phyloP scores from a whole-genome alignment of 1,140 invertebrate genomes.

The Caligus rogercresseyi region DNA sequence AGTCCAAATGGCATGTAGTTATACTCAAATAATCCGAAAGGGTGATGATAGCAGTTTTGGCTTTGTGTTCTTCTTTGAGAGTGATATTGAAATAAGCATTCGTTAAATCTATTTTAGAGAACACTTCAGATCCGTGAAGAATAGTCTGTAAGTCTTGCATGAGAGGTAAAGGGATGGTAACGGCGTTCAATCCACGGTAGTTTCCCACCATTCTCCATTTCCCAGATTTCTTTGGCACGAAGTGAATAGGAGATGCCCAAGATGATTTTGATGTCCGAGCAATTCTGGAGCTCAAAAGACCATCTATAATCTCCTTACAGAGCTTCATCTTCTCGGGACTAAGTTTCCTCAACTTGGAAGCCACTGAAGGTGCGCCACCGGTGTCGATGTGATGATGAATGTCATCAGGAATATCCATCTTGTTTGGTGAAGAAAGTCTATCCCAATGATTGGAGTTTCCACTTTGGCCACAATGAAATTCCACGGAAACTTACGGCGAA shows the following conservation, averaged over 20 bases:
- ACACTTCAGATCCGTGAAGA: conserved; percentile 20
- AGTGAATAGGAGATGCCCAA: conserved; percentile 25
- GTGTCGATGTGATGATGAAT: no score
- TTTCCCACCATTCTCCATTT: conserved; percentile 24
- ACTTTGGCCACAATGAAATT: no score
- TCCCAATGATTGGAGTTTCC: no score
- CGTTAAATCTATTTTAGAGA: no score
- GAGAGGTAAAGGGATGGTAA: conserved; percentile 23
- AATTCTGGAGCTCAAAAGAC: conserved; percentile 1
- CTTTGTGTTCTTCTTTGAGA: conserved; percentile 20
- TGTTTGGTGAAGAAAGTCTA: no score
- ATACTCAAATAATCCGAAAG: conserved; percentile 23
- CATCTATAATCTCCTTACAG: conserved; percentile 11
- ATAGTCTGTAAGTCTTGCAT: conserved; percentile 21
- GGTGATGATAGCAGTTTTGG: conserved; percentile 22
- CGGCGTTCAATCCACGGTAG: conserved; percentile 24
- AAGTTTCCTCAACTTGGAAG: conserved; percentile 5
- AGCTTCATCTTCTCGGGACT: background rate
- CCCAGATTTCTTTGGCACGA: conserved; percentile 24
- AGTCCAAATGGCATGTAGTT: conserved; percentile 20
- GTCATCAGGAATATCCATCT: no score
- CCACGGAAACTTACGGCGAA: no score
- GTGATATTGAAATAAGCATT: conserved; percentile 22
- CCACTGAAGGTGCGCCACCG: conserved; percentile 13
- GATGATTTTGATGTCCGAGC: conserved; percentile 20